Evolutionary conservation across 1,140 invertebrate genomes (phyloP), one percentile per base, ranked within the genome.

Genomic region (Drosophila athabasca): DNA sequence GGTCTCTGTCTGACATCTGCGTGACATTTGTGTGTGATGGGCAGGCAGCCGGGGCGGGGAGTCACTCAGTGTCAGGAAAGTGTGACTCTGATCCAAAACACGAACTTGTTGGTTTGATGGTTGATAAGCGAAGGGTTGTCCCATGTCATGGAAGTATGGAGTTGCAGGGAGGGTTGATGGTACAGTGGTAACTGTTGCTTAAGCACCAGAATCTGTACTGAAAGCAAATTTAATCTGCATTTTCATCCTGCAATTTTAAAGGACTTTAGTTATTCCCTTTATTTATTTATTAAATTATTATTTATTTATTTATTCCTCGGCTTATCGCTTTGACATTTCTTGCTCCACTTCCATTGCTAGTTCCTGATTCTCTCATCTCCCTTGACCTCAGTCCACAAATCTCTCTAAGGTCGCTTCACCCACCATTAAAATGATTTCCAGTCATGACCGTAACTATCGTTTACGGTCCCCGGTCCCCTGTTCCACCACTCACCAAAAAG

Each of bases 1-100:
- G 61, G 46, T 39, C 48, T 41, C 24, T 76, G 79, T 41, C 24
- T 76, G 79, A 87, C 83, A 87, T 19, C 17, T 71, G 67, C 71
- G 64, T 87, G 82, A 87, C 82, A 87, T 69, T 72, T 71, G 64
- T 26, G 64, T 31, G 83, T 76, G 83, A 58, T 53, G 51, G 46
- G 39, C 11, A 15, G n/a, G 39, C 11, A 15, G n/a, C 35, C 3
- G 17, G 50, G 45, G 31, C 44, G 58, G 49, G 44, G 51, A 52
- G 26, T 41, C 31, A 26, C 26, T 51, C 46, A 52, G 43, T 80
- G 78, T 76, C 76, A 80, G 60, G 39, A 54, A 61, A 75, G 57
- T 80, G 60, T 76, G 59, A 67, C 49, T 66, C 61, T 55, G 70
- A 62, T 72, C 55, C 41, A 62, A 65, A 55, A 55, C 60, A 73